A percentile compares a stretch with the other conserved stretches of the same genome.
phyloP scores from a whole-genome alignment of 2,113 vertebrate genomes.

The Podocnemis expansa region DNA sequence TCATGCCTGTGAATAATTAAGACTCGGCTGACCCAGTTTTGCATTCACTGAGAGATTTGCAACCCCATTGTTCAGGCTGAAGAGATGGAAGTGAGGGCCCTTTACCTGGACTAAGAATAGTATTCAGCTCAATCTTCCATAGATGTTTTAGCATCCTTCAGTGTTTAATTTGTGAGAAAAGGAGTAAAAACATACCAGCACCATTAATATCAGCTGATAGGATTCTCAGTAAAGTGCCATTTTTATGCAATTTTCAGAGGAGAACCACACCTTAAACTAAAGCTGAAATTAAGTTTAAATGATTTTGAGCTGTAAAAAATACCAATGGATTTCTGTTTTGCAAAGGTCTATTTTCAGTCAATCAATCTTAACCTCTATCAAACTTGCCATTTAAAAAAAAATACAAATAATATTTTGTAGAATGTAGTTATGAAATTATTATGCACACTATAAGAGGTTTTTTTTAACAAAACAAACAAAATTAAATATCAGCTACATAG shows the following conservation, averaged over 20 bases:
- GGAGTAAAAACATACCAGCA: accelerated
- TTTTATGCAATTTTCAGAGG: constrained; percentile 20
- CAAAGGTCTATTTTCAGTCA: neutral
- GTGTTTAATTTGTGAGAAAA: accelerated
- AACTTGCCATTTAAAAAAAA: neutral
- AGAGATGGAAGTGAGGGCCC: neutral
- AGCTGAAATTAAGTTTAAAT: neutral
- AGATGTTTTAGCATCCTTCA: neutral
- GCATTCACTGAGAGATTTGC: neutral
- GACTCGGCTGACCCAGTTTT: neutral
- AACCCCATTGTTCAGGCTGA: neutral
- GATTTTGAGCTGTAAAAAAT: neutral
- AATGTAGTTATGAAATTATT: neutral
- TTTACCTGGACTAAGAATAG: neutral
- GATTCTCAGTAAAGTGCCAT: neutral
- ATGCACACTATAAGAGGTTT: neutral
- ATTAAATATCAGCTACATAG: neutral
- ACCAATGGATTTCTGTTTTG: neutral
- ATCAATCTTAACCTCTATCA: neutral
- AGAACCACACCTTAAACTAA: constrained; percentile 6
- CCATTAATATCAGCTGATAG: neutral
- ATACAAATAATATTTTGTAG: neutral
- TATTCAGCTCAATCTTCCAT: neutral
- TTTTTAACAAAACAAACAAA: neutral
- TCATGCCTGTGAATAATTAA: neutral